Conservation (phyloP, 1,140 invertebrate genomes). For the Coptotermes formosanus region DNA sequence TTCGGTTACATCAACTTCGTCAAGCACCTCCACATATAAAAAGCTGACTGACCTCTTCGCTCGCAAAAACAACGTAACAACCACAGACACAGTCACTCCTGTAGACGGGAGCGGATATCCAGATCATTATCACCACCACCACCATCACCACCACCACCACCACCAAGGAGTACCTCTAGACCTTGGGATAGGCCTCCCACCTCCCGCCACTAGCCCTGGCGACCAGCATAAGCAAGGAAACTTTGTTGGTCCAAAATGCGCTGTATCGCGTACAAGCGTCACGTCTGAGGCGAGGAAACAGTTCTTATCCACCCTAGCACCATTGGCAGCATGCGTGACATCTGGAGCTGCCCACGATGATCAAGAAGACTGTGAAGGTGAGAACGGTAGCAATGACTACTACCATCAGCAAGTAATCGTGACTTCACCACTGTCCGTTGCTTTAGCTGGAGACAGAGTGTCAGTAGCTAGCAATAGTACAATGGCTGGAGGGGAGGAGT, state of each 20-base stretch:
- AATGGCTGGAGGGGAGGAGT: slow-evolving; percentile 46
- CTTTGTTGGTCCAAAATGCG: slow-evolving; percentile 33
- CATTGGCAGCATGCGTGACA: slow-evolving; percentile 67
- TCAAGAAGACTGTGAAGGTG: slow-evolving; percentile 52
- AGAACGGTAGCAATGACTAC: slow-evolving; percentile 50
- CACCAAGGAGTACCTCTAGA: slow-evolving; percentile 48
- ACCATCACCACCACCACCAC: slow-evolving; percentile 44
- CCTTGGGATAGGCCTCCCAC: slow-evolving; percentile 53
- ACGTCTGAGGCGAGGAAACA: slow-evolving; percentile 61
- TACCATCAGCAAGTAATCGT: slow-evolving; percentile 51
- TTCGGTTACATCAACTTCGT: slow-evolving; percentile 52
- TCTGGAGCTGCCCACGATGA: slow-evolving; percentile 47
- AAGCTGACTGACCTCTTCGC: slow-evolving; percentile 66
- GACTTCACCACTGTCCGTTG: neutral
- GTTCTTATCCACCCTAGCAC: slow-evolving; percentile 71
- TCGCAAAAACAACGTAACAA: slow-evolving; percentile 46
- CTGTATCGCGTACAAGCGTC: slow-evolving; percentile 36
- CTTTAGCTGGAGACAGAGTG: slow-evolving; percentile 47
- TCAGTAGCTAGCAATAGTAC: slow-evolving; percentile 43
- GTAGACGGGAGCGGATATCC: neutral
- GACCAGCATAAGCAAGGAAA: neutral
- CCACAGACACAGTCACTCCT: slow-evolving; percentile 41
- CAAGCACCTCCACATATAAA: slow-evolving; percentile 61
- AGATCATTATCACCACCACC: neutral
- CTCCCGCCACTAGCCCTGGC: neutral